Evolutionary conservation across 2,888 invertebrate genomes (phyloP).

Genomic region (Eristalis arbustorum): DNA sequence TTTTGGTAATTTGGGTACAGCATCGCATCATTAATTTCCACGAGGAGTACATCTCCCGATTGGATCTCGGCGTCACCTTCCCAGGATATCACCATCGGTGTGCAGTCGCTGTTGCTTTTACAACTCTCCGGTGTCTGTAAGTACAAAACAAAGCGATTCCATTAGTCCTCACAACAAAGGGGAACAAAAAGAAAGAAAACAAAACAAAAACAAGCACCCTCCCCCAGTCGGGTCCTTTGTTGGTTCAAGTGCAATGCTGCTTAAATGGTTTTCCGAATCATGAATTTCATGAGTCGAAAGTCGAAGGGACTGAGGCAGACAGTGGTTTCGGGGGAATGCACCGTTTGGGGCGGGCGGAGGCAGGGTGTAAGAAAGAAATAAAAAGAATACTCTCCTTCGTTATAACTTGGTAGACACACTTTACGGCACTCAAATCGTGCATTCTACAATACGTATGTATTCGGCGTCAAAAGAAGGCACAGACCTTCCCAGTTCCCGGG

Average conservation of each 20-base stretch:
- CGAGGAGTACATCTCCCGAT: conserved; percentile 86
- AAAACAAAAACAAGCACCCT: background rate
- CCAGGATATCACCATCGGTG: conserved; percentile 84
- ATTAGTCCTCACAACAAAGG: conserved; percentile 8
- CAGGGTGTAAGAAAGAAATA: background rate
- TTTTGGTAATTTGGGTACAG: conserved; percentile 78
- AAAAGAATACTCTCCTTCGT: background rate
- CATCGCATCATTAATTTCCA: conserved; percentile 85
- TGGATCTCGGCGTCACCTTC: conserved; percentile 86
- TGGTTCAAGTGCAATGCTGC: conserved; percentile 24
- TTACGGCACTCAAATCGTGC: conserved; percentile 17
- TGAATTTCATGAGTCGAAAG: conserved; percentile 6
- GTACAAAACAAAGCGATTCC: conserved; percentile 22
- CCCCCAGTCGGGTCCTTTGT: conserved; percentile 3
- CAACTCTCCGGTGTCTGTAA: conserved; percentile 79
- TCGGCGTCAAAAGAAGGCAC: conserved; percentile 14
- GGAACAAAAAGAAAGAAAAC: background rate
- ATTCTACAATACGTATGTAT: conserved; percentile 19
- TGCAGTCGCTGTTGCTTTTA: conserved; percentile 81
- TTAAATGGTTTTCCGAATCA: conserved; percentile 49
- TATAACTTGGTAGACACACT: conserved; percentile 36
- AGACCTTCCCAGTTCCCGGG: conserved; percentile 15
- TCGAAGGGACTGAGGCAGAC: background rate
- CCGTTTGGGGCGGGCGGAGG: background rate
- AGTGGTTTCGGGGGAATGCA: no score